Evolutionary conservation across 2,113 vertebrate species (phyloP).

Genomic region (Gambusia affinis): DNA sequence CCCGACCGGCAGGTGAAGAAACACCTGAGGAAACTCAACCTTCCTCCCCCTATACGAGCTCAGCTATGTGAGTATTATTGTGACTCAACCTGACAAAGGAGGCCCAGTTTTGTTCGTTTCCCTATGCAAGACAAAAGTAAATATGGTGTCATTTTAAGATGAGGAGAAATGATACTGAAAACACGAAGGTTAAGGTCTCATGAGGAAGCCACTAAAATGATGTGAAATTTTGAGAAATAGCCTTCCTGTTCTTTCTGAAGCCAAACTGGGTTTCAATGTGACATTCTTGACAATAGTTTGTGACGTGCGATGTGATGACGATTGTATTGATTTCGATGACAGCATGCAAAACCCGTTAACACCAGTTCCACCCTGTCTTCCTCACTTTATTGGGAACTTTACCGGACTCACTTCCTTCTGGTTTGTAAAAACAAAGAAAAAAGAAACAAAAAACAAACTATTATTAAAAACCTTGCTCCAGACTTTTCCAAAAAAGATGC

Average conservation of each 20-base stretch:
- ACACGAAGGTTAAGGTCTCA: not conserved
- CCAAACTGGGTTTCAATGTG: not conserved
- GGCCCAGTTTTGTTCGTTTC: not conserved
- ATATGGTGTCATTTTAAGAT: not conserved
- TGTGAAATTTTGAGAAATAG: not conserved
- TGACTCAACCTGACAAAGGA: slow-evolving; percentile 20
- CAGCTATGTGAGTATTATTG: not conserved
- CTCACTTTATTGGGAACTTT: slow-evolving; percentile 6
- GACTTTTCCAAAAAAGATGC: not conserved
- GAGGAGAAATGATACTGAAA: not conserved
- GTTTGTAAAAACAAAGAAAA: not conserved
- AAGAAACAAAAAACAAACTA: not conserved
- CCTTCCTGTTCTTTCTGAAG: not conserved
- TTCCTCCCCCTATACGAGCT: slow-evolving; percentile 24
- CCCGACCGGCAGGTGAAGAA: slow-evolving; percentile 47
- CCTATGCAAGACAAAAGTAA: not conserved
- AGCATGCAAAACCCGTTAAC: not conserved
- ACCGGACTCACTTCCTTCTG: slow-evolving; percentile 16
- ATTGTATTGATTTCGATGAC: not conserved
- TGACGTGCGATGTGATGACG: not conserved
- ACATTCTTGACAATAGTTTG: not conserved
- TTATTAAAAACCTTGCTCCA: not conserved
- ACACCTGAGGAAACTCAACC: slow-evolving; percentile 7
- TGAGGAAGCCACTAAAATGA: not conserved
- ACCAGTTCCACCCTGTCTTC: not conserved